A percentile compares a stretch with the other conserved stretches of the same genome.
phyloP scores from a whole-genome alignment of 1,140 invertebrate genomes.

The Orussus abietinus region DNA sequence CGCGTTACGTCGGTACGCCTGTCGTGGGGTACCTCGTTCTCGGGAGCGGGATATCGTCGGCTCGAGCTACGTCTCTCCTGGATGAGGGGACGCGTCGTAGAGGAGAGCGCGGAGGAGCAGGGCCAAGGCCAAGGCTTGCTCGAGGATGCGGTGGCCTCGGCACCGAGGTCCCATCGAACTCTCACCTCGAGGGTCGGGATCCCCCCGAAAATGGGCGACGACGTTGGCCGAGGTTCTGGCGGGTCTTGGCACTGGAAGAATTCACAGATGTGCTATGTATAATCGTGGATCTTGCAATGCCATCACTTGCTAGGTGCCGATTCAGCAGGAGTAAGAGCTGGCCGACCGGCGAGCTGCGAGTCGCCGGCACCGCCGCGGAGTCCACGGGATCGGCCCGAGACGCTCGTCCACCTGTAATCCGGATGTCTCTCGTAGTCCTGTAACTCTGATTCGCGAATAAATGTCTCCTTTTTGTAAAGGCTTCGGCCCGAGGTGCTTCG shows the following conservation, averaged over 20 bases:
- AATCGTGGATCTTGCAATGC: constrained; percentile 57
- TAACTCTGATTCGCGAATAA: too few relatives aligned
- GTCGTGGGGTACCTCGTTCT: too few relatives aligned
- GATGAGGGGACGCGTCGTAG: not conserved
- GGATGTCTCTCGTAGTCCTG: too few relatives aligned
- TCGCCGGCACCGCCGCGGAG: too few relatives aligned
- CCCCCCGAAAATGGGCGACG: not conserved
- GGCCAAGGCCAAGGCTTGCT: not conserved
- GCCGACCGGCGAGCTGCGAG: too few relatives aligned
- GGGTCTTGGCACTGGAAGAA: constrained; percentile 57
- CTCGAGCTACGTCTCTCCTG: constrained; percentile 4
- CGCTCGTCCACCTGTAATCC: too few relatives aligned
- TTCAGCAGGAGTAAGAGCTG: constrained; percentile 29
- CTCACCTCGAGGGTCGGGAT: not conserved
- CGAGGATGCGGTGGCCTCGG: constrained; percentile 1
- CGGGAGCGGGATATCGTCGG: too few relatives aligned
- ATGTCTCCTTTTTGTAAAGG: too few relatives aligned
- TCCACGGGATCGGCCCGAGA: too few relatives aligned
- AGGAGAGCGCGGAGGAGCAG: not conserved
- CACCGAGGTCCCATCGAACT: too few relatives aligned
- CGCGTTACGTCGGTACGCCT: too few relatives aligned
- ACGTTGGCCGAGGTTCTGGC: constrained; percentile 36
- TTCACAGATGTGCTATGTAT: constrained; percentile 54
- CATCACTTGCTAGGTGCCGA: constrained; percentile 51
- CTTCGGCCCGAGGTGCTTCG: too few relatives aligned